phyloP scores from a whole-genome alignment of 2,888 invertebrate species.

The Seira ritae region DNA sequence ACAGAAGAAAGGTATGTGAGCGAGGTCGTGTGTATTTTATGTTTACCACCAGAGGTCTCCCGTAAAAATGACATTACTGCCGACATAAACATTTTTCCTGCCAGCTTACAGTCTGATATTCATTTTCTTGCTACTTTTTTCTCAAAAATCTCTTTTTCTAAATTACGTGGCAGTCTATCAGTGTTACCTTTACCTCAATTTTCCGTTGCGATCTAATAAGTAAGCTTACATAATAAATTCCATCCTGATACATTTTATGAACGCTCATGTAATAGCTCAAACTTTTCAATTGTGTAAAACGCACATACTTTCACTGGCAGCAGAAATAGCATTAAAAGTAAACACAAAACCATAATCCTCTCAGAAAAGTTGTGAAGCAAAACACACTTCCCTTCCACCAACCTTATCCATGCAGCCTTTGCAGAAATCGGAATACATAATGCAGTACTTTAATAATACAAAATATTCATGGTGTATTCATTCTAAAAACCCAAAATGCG shows the following conservation, averaged over 20 bases:
- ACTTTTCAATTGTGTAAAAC: not conserved
- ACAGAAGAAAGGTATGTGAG: not conserved
- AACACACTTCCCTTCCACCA: not conserved
- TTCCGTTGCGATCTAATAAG: not conserved
- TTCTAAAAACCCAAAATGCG: not conserved
- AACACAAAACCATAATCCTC: not conserved
- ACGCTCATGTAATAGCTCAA: too few species aligned
- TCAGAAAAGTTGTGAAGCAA: not conserved
- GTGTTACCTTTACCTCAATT: too few species aligned
- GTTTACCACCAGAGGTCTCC: not conserved
- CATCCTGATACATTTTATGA: not conserved
- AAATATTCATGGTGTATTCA: not conserved
- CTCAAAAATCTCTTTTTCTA: too few species aligned
- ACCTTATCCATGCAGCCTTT: not conserved
- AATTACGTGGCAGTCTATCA: too few species aligned
- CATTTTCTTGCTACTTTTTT: not conserved
- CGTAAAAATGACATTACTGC: not conserved
- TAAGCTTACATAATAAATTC: not conserved
- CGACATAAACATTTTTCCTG: not conserved
- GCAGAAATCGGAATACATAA: not conserved
- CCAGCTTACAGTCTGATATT: not conserved
- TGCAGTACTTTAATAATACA: not conserved
- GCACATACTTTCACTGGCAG: not conserved
- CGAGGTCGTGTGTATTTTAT: not conserved
- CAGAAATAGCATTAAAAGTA: not conserved